Conservation (phyloP, 2,797 vertebrate species). For the Sciurus vulgaris region DNA sequence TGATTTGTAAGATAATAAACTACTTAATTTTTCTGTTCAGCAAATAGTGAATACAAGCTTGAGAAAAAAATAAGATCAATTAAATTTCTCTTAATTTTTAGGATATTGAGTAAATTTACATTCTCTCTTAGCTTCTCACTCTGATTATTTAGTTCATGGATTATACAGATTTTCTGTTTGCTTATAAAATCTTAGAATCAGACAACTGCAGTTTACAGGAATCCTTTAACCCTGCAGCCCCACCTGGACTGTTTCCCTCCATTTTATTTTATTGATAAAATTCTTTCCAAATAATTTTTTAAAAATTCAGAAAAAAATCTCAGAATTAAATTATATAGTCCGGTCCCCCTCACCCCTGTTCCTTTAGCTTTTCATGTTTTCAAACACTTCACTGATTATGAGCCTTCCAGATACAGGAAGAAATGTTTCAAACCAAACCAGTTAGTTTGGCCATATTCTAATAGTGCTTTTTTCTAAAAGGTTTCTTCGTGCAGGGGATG, state of each 20-base stretch:
- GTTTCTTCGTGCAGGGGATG: not conserved
- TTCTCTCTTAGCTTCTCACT: conserved; percentile 35
- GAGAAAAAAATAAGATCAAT: conserved; percentile 51
- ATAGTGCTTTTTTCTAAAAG: conserved; percentile 35
- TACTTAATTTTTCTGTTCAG: conserved; percentile 23
- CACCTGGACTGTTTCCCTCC: no score
- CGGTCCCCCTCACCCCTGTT: not conserved
- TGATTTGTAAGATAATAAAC: not conserved
- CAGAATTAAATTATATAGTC: conserved; percentile 53
- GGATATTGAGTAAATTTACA: conserved; percentile 42
- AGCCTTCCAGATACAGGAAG: conserved; percentile 33
- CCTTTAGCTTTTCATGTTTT: conserved; percentile 65
- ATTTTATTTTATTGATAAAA: no score
- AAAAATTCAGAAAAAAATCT: not conserved
- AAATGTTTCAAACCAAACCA: conserved; percentile 63
- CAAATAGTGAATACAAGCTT: conserved; percentile 11
- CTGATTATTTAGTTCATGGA: conserved; percentile 52
- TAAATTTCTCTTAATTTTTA: conserved; percentile 45
- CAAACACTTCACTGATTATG: conserved; percentile 41
- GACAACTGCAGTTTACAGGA: not conserved
- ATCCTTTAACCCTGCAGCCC: no score
- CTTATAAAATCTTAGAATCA: conserved; percentile 47
- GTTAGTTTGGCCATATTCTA: conserved; percentile 49
- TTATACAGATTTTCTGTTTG: conserved; percentile 38
- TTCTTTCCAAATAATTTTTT: no score